These are phyloP conservation scores for Pegoplata infirma DNA, from an alignment of 2,888 invertebrate species.

Conservation along the genomic window DNA sequence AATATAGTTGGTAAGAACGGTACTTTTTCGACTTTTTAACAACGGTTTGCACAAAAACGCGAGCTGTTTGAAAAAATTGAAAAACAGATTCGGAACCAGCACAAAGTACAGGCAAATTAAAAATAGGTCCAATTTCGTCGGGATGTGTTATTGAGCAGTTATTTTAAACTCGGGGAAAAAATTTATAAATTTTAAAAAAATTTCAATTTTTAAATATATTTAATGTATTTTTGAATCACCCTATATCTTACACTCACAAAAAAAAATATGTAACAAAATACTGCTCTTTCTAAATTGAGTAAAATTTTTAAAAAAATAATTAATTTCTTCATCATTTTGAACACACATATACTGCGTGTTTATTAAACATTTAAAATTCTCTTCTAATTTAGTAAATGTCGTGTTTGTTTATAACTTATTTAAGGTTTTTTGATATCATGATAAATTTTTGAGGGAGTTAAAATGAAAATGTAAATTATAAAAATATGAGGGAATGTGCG, in stretches of 20 bases:
- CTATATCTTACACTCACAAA: background rate
- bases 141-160: too few relatives aligned
- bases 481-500: conserved; percentile 66
- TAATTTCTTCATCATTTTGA: conserved; percentile 6
- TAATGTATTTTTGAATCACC: background rate
- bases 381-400: conserved; percentile 33
- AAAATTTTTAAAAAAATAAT: background rate
- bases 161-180: too few relatives aligned
- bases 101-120: too few relatives aligned
- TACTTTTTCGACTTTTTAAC: too few relatives aligned
- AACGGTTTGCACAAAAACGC: too few relatives aligned
- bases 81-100: too few relatives aligned
- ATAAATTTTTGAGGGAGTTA: background rate
- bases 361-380: conserved; percentile 31
- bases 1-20: too few relatives aligned
- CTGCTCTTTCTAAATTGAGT: background rate
- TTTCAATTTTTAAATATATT: too few relatives aligned
- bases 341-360: conserved; percentile 38
- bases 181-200: too few relatives aligned
- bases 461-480: background rate
- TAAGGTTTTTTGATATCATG: conserved; percentile 28
- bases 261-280: background rate
- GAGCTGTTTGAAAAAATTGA: too few relatives aligned
- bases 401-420: conserved; percentile 55
- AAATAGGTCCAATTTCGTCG: too few relatives aligned